Conservation (phyloP, 2,888 invertebrate species). For the Psococerastis gibbosa region DNA sequence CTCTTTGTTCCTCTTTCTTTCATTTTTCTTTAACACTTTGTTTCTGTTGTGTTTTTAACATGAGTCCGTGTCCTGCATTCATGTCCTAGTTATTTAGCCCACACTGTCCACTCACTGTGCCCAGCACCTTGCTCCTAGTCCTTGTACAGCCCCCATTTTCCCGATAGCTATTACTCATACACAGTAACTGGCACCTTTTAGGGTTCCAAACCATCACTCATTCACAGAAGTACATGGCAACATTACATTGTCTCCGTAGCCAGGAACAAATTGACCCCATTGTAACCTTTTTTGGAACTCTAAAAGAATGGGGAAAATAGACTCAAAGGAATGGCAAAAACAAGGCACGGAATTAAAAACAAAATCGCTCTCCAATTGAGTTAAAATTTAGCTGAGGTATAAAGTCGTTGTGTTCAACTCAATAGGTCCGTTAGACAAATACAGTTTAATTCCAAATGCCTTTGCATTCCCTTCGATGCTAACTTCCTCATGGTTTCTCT, state of each 20-base stretch:
- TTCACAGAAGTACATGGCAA: background rate
- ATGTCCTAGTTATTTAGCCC: background rate
- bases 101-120: background rate
- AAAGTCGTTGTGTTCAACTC: too few relatives aligned
- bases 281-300: background rate
- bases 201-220: background rate
- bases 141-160: background rate
- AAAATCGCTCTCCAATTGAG: too few relatives aligned
- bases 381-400: too few relatives aligned
- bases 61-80: constrained; percentile 6
- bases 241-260: too few relatives aligned
- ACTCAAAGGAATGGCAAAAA: too few relatives aligned
- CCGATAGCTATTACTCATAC: background rate
- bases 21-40: constrained; percentile 13
- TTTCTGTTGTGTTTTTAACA: constrained; percentile 3
- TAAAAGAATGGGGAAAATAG: too few relatives aligned
- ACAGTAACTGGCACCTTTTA: background rate
- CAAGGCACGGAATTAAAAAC: too few relatives aligned
- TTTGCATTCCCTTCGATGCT: too few relatives aligned
- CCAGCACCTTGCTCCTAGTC: background rate
- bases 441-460: too few relatives aligned
- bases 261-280: too few relatives aligned
- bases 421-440: too few relatives aligned
- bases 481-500: too few relatives aligned
- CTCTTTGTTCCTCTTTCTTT: constrained; percentile 13